These are phyloP conservation scores for Lamproptera curius DNA, from an alignment of 2,888 invertebrate species.

Conservation along the genomic window DNA sequence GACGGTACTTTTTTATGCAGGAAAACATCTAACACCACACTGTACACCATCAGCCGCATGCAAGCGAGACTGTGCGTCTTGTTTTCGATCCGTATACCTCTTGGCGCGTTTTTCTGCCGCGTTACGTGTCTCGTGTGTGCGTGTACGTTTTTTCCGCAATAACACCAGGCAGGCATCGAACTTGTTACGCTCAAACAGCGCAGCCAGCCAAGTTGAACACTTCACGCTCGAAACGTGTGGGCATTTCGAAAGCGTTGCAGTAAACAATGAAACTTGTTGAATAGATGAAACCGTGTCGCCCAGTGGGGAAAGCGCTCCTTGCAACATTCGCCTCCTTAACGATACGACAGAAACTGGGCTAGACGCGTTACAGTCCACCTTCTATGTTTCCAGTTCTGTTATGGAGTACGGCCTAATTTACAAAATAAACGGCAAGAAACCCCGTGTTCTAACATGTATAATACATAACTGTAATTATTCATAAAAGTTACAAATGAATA, in stretches of 20 bases:
- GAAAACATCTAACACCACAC: not conserved
- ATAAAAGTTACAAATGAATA: too few species aligned
- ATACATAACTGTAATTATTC: too few species aligned
- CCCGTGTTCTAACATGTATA: too few species aligned
- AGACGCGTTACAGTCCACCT: too few species aligned
- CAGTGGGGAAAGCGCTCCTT: conserved; percentile 14
- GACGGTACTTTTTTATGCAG: not conserved
- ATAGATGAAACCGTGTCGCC: conserved; percentile 18
- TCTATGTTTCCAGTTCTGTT: too few species aligned
- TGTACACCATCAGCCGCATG: not conserved
- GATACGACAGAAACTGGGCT: too few species aligned
- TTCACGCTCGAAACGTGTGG: conserved; percentile 16
- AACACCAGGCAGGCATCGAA: conserved; percentile 15
- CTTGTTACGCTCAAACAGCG: conserved; percentile 17
- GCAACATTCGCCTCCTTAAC: conserved; percentile 9
- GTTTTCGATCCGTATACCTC: conserved; percentile 3
- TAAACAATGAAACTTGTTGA: conserved; percentile 15
- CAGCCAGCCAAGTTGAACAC: conserved; percentile 16
- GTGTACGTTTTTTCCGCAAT: conserved; percentile 11
- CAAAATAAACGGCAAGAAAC: too few species aligned
- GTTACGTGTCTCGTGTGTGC: not conserved
- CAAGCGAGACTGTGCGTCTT: not conserved
- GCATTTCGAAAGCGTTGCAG: conserved; percentile 18
- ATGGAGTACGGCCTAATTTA: too few species aligned
- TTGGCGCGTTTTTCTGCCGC: not conserved